Conservation (phyloP, 2,888 invertebrate genomes). For the Melanchra persicariae region DNA sequence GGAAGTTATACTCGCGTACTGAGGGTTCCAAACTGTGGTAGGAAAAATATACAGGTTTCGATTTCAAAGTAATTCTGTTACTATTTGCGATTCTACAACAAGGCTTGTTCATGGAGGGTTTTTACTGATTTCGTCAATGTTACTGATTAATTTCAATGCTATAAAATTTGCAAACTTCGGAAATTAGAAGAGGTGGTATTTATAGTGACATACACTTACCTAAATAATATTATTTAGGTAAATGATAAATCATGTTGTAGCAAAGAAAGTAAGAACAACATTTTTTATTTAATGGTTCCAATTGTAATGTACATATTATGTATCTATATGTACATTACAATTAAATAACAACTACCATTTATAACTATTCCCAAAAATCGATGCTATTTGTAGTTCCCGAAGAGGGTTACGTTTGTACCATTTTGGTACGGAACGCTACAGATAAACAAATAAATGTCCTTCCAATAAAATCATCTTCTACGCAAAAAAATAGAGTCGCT, state of each 20-base stretch:
- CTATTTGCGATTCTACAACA: neutral
- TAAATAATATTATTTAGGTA: no score
- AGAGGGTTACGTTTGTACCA: neutral
- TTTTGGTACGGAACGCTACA: neutral
- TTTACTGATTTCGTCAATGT: no score
- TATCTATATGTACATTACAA: no score
- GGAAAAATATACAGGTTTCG: neutral
- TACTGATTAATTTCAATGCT: no score
- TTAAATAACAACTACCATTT: neutral
- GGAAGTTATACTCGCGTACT: no score
- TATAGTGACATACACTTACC: no score
- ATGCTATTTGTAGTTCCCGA: no score
- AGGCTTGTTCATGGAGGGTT: no score
- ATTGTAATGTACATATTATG: no score
- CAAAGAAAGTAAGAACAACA: neutral
- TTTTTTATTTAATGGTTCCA: neutral
- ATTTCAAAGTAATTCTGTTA: neutral
- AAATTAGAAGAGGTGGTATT: no score
- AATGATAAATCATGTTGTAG: no score
- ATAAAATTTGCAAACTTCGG: no score
- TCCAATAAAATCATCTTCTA: constrained; percentile 2
- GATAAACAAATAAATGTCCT: neutral
- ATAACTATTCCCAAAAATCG: neutral
- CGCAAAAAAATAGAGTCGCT: neutral
- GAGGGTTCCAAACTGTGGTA: neutral